Conservation (phyloP, 2,888 invertebrate species). For the Amorpha juglandis region DNA sequence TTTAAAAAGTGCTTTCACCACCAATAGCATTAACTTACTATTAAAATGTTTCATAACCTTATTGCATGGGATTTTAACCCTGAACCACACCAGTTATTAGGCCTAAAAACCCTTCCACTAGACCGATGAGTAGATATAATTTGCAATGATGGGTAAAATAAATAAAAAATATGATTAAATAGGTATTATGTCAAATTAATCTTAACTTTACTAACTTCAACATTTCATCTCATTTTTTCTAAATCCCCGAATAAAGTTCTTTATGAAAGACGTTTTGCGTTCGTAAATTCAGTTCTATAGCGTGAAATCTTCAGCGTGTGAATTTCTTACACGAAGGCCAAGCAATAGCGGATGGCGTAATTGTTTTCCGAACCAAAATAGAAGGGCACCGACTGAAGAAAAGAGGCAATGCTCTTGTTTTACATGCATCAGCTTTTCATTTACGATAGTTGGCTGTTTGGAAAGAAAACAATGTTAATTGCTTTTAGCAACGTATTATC, state of each 20-base stretch:
- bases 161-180: too few relatives aligned
- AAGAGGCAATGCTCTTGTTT: background rate
- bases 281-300: background rate
- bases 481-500: too few relatives aligned
- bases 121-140: background rate
- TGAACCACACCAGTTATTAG: too few relatives aligned
- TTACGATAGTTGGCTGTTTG: too few relatives aligned
- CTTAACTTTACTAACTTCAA: too few relatives aligned
- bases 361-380: slow-evolving; percentile 21
- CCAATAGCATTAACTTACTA: too few relatives aligned
- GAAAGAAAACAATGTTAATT: too few relatives aligned
- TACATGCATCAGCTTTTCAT: background rate
- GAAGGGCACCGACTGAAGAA: slow-evolving; percentile 16
- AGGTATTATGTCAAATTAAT: too few relatives aligned
- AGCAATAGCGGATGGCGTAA: slow-evolving; percentile 6
- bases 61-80: too few relatives aligned
- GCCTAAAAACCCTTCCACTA: background rate
- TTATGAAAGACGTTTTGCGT: background rate
- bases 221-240: background rate
- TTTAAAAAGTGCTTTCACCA: too few relatives aligned
- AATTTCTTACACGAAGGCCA: slow-evolving; percentile 11
- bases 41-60: too few relatives aligned
- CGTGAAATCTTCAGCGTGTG: background rate
- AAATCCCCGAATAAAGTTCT: background rate
- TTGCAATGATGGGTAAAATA: too few relatives aligned